These are phyloP conservation scores for Sylvicapra grimmia DNA, from an alignment of 2,113 vertebrate species.

Conservation along the genomic window DNA sequence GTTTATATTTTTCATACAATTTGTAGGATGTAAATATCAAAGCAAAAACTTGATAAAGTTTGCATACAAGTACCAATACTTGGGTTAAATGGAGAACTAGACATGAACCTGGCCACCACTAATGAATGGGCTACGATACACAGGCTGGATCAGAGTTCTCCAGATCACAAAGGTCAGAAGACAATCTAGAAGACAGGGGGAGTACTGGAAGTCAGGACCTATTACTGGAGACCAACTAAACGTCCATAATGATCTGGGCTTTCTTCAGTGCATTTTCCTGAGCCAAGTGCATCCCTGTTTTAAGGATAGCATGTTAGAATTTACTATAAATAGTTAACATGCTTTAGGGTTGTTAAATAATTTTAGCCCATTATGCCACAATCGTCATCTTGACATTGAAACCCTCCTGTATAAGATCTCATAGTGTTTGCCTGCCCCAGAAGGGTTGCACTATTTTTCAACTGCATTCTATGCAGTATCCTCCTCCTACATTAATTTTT, in stretches of 20 bases:
- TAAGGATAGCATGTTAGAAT: not conserved
- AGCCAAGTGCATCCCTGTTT: not conserved
- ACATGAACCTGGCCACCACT: not conserved
- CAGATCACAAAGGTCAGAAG: not conserved
- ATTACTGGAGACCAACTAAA: not conserved
- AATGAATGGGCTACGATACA: not conserved
- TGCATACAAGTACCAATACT: not conserved
- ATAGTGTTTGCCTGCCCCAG: not conserved
- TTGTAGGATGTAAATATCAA: constrained; percentile 53
- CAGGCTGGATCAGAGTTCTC: not conserved
- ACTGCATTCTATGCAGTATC: not conserved
- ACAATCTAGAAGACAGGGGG: not conserved
- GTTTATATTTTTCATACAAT: constrained; percentile 33
- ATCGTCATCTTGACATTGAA: not conserved
- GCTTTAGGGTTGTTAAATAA: not conserved
- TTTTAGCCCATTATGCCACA: not conserved
- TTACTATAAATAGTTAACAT: not conserved
- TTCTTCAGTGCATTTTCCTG: not conserved
- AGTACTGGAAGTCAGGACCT: not conserved
- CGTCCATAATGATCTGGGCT: not conserved
- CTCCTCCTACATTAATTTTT: not conserved
- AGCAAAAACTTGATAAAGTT: constrained; percentile 51
- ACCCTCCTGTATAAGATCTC: not conserved
- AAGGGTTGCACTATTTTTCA: not conserved
- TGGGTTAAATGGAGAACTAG: constrained; percentile 28